These are phyloP conservation scores for Aurelia coerulea DNA, from an alignment of 30 jellyfish, hydroid and myxozoan species.

Conservation along the genomic window DNA sequence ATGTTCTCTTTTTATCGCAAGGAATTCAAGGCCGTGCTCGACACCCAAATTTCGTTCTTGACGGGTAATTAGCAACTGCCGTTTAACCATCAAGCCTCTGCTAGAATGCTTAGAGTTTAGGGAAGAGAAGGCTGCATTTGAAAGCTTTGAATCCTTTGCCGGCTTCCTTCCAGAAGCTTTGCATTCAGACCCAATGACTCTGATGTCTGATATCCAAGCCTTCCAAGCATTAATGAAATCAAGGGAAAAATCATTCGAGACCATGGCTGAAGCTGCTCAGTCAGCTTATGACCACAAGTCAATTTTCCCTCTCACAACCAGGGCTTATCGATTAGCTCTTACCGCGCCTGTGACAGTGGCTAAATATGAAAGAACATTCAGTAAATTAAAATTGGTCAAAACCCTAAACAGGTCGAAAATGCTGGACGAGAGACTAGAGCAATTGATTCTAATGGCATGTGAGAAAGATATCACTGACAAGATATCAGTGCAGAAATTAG, in stretches of 20 bases:
- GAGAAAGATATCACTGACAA: conserved; percentile 30
- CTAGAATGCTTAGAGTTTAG: conserved; percentile 2
- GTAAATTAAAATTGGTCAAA: conserved; percentile 29
- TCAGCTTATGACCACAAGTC: conserved; percentile 7
- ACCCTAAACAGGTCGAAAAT: conserved; percentile 31
- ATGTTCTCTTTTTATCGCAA: conserved; percentile 2
- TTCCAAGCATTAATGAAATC: conserved; percentile 5
- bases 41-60: conserved; percentile 31
- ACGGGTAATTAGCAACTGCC: conserved; percentile 17
- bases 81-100: conserved; percentile 14
- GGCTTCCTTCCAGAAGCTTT: no score
- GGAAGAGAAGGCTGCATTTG: no score
- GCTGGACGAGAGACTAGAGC: conserved; percentile 32
- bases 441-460: conserved; percentile 30
- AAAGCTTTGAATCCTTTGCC: no score
- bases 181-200: conserved; percentile 29
- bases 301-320: conserved; percentile 20
- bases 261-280: not conserved
- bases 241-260: not conserved
- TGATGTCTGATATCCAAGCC: conserved; percentile 9
- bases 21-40: conserved; percentile 24
- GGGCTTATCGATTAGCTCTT: conserved; percentile 16
- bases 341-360: conserved; percentile 55
- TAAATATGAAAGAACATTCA: conserved; percentile 16
- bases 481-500: conserved; percentile 15